Percentiles rank a stretch among this genome's conserved stretches.
These are phyloP conservation scores for Lagorchestes hirsutus DNA, from an alignment of 2,797 vertebrate genomes.

Conservation along the genomic window DNA sequence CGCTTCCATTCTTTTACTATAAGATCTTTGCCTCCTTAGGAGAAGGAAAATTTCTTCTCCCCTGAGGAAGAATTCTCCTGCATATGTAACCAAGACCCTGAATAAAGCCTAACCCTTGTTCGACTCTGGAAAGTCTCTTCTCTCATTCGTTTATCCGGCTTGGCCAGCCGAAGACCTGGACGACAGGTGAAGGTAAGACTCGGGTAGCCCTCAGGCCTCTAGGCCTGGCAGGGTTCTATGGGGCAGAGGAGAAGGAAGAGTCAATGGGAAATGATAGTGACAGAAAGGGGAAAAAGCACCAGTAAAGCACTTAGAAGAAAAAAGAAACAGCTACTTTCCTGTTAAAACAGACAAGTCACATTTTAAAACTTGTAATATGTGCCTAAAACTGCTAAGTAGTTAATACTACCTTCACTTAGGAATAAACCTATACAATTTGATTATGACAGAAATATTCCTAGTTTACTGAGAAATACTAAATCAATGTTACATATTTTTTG, in stretches of 20 bases:
- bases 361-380: background rate
- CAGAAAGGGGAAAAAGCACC: background rate
- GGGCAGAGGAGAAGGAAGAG: background rate
- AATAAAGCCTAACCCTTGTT: too few species aligned
- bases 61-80: too few species aligned
- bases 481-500: background rate
- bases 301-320: constrained; percentile 37
- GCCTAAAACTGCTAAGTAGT: constrained; percentile 27
- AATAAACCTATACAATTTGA: constrained; percentile 49
- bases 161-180: too few species aligned
- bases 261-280: background rate
- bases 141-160: too few species aligned
- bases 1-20: too few species aligned
- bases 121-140: too few species aligned
- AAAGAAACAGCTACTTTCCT: background rate
- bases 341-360: background rate
- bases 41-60: too few species aligned
- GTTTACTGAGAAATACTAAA: constrained; percentile 42
- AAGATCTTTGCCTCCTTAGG: too few species aligned
- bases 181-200: too few species aligned
- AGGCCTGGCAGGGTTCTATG: background rate
- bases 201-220: too few species aligned
- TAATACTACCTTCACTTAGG: constrained; percentile 22
- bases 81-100: too few species aligned
- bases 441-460: constrained; percentile 49